Conservation (phyloP, 2,113 vertebrate genomes). For the Chinchilla lanigera region DNA sequence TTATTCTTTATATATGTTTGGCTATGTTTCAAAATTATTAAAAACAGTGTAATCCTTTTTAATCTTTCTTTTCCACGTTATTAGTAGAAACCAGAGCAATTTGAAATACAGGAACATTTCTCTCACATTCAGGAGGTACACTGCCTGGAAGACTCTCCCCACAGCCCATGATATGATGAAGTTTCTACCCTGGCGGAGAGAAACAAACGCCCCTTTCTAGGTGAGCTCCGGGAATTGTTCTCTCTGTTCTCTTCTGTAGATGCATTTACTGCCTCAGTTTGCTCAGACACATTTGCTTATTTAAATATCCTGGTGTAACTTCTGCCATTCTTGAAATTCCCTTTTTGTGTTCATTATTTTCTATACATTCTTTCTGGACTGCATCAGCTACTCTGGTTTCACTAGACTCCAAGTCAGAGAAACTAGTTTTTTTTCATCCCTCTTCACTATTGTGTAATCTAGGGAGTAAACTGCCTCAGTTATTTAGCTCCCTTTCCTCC, state of each 20-base stretch:
- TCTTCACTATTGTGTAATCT: neutral
- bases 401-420: neutral
- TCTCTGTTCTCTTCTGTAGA: neutral
- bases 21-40: neutral
- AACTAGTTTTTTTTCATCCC: neutral
- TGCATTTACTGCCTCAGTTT: neutral
- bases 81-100: neutral
- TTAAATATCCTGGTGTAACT: neutral
- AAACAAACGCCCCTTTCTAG: neutral
- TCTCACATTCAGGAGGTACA: neutral
- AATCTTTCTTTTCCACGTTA: neutral
- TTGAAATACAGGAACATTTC: neutral
- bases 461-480: neutral
- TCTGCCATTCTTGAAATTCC: neutral
- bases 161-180: neutral
- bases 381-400: neutral
- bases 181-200: neutral
- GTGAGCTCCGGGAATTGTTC: neutral
- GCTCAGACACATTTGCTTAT: neutral
- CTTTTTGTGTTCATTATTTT: neutral
- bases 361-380: neutral
- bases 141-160: neutral
- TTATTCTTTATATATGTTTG: neutral
- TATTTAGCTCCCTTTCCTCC: neutral
- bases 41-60: neutral